phyloP scores from a whole-genome alignment of 2,113 vertebrate genomes.

The Varanus salvator region DNA sequence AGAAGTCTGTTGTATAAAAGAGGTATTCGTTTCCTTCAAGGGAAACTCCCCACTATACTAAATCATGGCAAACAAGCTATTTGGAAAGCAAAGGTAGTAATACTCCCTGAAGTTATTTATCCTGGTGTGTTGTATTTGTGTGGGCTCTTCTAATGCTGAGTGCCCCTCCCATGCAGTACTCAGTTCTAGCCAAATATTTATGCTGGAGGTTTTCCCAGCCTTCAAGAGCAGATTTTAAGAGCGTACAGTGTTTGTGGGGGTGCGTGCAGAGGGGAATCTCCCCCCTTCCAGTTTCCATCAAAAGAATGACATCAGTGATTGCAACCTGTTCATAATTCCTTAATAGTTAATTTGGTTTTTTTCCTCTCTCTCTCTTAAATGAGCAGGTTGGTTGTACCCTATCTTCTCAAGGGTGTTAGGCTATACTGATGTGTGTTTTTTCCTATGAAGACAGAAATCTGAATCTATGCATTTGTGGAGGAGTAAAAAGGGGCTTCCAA shows the following conservation, averaged over 20 bases:
- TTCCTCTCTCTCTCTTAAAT: not conserved
- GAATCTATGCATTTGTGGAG: not conserved
- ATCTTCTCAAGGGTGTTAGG: not conserved
- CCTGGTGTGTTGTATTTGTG: not conserved
- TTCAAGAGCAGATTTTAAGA: not conserved
- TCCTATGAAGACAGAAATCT: not conserved
- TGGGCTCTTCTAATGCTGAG: no score
- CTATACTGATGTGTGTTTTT: no score
- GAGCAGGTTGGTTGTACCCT: not conserved
- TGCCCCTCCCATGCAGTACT: no score
- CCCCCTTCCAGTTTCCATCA: no score
- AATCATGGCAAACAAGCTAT: not conserved
- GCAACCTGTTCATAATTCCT: not conserved
- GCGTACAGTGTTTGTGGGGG: no score
- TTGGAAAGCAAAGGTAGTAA: not conserved
- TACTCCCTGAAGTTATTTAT: not conserved
- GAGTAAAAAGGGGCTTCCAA: not conserved
- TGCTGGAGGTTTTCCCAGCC: not conserved
- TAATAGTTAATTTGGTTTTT: not conserved
- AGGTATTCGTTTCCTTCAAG: not conserved
- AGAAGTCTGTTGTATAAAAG: not conserved
- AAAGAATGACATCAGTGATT: no score
- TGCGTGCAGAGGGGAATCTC: no score
- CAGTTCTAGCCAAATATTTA: no score
- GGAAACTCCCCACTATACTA: slow-evolving; percentile 12